phyloP scores from a whole-genome alignment of 2,797 vertebrate species.

The Rhyacichthys aspro region DNA sequence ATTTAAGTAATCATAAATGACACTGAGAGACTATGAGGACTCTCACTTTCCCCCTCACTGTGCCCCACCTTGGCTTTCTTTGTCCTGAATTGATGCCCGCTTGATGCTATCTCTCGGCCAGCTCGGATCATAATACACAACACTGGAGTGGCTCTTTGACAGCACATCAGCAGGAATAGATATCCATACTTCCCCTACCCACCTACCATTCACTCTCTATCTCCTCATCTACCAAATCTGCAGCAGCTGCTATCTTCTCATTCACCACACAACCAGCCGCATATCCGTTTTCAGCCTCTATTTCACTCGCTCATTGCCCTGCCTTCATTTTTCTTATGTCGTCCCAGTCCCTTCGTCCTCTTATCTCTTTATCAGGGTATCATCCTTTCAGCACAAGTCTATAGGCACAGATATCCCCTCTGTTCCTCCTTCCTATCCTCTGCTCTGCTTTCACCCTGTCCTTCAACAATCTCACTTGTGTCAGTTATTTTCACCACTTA shows the following conservation, averaged over 20 bases:
- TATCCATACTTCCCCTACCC: constrained; percentile 51
- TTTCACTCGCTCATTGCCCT: constrained; percentile 48
- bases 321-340: constrained; percentile 60
- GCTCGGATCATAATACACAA: constrained; percentile 62
- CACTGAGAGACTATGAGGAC: constrained; percentile 29
- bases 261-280: constrained; percentile 25
- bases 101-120: constrained; percentile 52
- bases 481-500: constrained; percentile 61
- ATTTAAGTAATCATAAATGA: constrained; percentile 42
- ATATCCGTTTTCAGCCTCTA: constrained; percentile 61
- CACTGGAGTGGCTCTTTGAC: constrained; percentile 59
- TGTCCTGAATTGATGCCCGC: constrained; percentile 33
- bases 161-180: constrained; percentile 57
- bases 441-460: constrained; percentile 62
- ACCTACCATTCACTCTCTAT: constrained; percentile 50
- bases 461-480: constrained; percentile 63
- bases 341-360: constrained; percentile 51
- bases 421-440: constrained; percentile 55
- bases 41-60: constrained; percentile 32
- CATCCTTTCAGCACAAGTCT: constrained; percentile 61
- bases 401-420: constrained; percentile 64
- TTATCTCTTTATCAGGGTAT: constrained; percentile 74
- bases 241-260: constrained; percentile 48
- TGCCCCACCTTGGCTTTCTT: constrained; percentile 37
- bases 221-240: constrained; percentile 59